Evolutionary conservation across 2,888 invertebrate genomes (phyloP).

Genomic region (Hirudinaria manillensis): DNA sequence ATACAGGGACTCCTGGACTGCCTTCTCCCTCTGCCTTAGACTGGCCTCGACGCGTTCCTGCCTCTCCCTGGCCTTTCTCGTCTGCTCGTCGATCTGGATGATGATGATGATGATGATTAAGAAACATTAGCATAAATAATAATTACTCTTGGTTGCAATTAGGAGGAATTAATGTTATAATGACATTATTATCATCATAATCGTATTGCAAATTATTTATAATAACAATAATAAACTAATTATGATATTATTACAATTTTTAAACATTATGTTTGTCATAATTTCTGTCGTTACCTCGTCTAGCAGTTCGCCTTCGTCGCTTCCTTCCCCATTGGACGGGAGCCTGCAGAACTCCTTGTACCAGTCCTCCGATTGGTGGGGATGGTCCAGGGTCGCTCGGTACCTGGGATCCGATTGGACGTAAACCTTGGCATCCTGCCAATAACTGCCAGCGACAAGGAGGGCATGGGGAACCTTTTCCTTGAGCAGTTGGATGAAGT

Average conservation of each 20-base stretch:
- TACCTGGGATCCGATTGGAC: slow-evolving; percentile 24
- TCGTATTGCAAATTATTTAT: too few relatives aligned
- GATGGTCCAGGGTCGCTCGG: neutral
- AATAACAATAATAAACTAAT: too few relatives aligned
- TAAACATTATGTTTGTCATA: too few relatives aligned
- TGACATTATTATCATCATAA: too few relatives aligned
- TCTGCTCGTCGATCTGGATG: neutral
- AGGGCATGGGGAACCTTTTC: slow-evolving; percentile 56
- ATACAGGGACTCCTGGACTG: slow-evolving; percentile 84
- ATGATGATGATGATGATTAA: too few relatives aligned
- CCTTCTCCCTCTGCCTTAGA: slow-evolving; percentile 49
- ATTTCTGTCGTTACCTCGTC: neutral
- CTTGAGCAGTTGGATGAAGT: slow-evolving; percentile 81
- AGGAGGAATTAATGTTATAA: too few relatives aligned
- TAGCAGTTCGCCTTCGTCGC: neutral
- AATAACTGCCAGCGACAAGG: slow-evolving; percentile 14
- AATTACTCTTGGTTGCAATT: too few relatives aligned
- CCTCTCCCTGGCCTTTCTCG: slow-evolving; percentile 27
- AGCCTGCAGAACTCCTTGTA: slow-evolving; percentile 9
- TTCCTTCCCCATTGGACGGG: neutral
- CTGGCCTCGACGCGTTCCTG: slow-evolving; percentile 22
- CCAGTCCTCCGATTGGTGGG: slow-evolving; percentile 15
- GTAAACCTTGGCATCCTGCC: slow-evolving; percentile 12
- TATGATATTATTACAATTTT: too few relatives aligned
- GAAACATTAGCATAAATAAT: too few relatives aligned